These are phyloP conservation scores for Drosophila rellima DNA, from an alignment of 2,888 invertebrate species.

Conservation along the genomic window DNA sequence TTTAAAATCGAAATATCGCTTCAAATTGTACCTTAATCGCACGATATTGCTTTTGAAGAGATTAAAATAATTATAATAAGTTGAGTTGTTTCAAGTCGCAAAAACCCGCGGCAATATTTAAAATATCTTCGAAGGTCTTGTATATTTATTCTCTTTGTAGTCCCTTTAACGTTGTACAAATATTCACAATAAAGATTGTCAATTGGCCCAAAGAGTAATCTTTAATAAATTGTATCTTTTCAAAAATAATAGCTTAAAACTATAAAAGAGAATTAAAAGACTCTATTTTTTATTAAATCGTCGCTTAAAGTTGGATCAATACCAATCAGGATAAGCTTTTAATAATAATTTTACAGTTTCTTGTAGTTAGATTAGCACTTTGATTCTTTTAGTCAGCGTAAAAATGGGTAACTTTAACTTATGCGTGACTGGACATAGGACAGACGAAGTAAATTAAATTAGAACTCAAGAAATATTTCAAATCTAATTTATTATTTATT, in stretches of 20 bases:
- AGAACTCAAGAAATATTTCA: conserved; percentile 1
- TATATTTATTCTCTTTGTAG: neutral
- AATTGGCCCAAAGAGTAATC: conserved; percentile 6
- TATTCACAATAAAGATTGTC: neutral
- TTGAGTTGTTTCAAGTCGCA: conserved; percentile 1
- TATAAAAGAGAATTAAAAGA: too few species aligned
- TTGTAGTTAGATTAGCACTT: too few species aligned
- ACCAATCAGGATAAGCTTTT: too few species aligned
- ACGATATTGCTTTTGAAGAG: neutral
- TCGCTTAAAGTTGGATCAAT: too few species aligned
- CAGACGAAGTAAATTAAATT: neutral
- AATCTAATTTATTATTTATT: conserved; percentile 24
- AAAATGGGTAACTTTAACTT: too few species aligned
- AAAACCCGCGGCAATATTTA: neutral
- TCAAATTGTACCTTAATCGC: conserved; percentile 6
- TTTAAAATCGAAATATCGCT: neutral
- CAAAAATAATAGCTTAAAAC: conserved; percentile 4
- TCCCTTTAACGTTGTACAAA: neutral
- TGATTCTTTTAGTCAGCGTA: too few species aligned
- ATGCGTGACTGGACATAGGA: neutral
- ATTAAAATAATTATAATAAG: neutral
- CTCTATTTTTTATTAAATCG: too few species aligned
- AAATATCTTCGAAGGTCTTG: neutral
- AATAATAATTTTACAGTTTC: too few species aligned
- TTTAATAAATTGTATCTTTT: neutral